Evolutionary conservation across 64 coral and sea anemone genomes (phyloP).

Genomic region (Montipora sp.): DNA sequence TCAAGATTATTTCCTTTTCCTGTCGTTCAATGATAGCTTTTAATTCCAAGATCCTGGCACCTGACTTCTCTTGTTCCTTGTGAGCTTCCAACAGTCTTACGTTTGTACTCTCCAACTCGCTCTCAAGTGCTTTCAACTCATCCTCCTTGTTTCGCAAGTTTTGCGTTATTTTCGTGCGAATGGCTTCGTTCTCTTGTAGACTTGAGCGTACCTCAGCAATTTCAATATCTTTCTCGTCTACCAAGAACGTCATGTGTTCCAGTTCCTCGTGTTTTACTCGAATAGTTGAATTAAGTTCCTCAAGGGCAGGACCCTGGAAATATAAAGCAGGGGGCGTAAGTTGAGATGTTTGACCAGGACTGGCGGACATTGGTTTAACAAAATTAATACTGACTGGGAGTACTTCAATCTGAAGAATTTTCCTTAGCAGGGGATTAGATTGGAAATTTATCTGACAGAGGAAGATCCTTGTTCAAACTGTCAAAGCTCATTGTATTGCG

Average conservation of each 20-base stretch:
- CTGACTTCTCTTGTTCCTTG: background rate
- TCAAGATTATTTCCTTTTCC: conserved; percentile 20
- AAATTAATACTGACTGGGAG: too few species aligned
- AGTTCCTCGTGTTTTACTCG: conserved; percentile 72
- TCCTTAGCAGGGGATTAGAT: too few species aligned
- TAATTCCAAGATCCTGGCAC: background rate
- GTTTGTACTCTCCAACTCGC: background rate
- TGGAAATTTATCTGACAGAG: too few species aligned
- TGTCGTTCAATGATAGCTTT: conserved; percentile 42
- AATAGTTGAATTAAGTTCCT: conserved; percentile 67
- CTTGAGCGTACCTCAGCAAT: conserved; percentile 55
- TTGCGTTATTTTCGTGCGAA: background rate
- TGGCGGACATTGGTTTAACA: too few species aligned
- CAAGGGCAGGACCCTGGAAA: conserved; percentile 52
- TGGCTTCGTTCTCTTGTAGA: conserved; percentile 39
- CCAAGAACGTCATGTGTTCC: conserved; percentile 79
- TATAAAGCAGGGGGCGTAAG: background rate
- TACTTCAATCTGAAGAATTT: too few species aligned
- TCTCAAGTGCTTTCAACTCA: conserved; percentile 15
- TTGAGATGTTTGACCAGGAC: background rate
- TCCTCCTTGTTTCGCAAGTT: background rate
- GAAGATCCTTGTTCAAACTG: too few species aligned
- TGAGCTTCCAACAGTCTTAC: background rate
- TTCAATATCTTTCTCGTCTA: conserved; percentile 81
- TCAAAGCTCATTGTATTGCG: too few species aligned